phyloP scores from a whole-genome alignment of 2,888 invertebrate genomes.

The Drosophila niveifrons region DNA sequence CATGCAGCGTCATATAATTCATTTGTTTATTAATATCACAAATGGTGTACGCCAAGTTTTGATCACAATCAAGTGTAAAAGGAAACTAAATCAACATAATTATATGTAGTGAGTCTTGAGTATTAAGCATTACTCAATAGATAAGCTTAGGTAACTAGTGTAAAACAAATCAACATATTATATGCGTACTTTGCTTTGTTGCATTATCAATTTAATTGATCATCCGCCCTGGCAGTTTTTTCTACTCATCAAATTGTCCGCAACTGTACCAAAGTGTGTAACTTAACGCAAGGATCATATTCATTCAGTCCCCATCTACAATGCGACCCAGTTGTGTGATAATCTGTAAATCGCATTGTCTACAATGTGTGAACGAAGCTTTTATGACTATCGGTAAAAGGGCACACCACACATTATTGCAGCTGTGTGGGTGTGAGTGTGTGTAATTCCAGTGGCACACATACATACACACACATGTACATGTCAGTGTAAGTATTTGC shows the following conservation, averaged over 20 bases:
- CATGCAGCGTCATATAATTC: constrained; percentile 3
- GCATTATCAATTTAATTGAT: constrained; percentile 15
- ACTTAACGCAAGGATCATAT: neutral
- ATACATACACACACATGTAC: neutral
- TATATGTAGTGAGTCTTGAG: no score
- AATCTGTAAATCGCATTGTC: constrained; percentile 9
- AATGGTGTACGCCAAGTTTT: neutral
- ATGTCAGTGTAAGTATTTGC: constrained; percentile 17
- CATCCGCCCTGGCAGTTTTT: neutral
- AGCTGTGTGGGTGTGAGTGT: neutral
- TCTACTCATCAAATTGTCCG: neutral
- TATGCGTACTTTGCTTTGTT: constrained; percentile 24
- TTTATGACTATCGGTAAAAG: constrained; percentile 7
- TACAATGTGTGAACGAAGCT: neutral
- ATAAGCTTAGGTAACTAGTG: constrained; percentile 8
- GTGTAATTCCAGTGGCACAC: constrained; percentile 16
- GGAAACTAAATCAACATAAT: neutral
- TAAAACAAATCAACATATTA: neutral
- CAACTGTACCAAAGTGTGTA: constrained; percentile 9
- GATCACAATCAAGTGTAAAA: neutral
- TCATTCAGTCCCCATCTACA: neutral
- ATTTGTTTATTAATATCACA: constrained; percentile 8
- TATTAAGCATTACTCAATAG: neutral
- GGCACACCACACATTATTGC: constrained; percentile 1
- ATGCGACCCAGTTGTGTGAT: constrained; percentile 7